phyloP scores from a whole-genome alignment of 2,797 vertebrate species.

The Myiotriccus ornatus region DNA sequence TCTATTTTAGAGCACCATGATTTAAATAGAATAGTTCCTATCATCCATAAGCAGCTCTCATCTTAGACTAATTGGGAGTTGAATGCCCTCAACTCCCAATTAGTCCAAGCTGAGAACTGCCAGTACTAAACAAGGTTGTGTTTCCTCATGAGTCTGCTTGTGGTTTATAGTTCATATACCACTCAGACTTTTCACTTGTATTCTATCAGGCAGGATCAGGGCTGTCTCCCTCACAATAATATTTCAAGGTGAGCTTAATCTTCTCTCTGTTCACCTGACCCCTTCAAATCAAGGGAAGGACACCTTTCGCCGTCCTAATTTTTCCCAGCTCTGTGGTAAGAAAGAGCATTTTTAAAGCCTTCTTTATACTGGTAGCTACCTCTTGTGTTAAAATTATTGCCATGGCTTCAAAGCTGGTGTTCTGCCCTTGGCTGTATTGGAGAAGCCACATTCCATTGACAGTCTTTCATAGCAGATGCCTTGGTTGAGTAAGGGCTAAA shows the following conservation, averaged over 20 bases:
- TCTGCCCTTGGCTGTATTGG: conserved; percentile 24
- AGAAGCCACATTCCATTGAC: conserved; percentile 47
- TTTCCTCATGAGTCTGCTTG: not conserved
- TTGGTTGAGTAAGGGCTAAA: conserved; percentile 52
- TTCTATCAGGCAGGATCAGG: not conserved
- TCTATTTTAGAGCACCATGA: not conserved
- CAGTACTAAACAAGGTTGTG: not conserved
- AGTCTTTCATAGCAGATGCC: conserved; percentile 40
- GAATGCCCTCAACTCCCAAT: not conserved
- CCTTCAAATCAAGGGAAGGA: not conserved
- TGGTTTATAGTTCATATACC: not conserved
- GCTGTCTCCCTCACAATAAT: not conserved
- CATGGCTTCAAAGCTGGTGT: conserved; percentile 41
- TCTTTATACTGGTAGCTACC: not conserved
- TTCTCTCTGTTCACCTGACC: not conserved
- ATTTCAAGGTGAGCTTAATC: not conserved
- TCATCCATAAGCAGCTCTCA: not conserved
- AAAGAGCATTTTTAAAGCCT: conserved; percentile 29
- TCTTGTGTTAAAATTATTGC: not conserved
- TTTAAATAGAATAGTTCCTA: not conserved
- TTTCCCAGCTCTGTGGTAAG: not conserved
- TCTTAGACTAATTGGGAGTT: not conserved
- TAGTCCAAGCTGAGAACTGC: not conserved
- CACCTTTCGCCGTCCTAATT: not conserved
- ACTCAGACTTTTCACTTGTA: not conserved